phyloP scores from a whole-genome alignment of 2,113 vertebrate species.

The Oncorhynchus kisutch region DNA sequence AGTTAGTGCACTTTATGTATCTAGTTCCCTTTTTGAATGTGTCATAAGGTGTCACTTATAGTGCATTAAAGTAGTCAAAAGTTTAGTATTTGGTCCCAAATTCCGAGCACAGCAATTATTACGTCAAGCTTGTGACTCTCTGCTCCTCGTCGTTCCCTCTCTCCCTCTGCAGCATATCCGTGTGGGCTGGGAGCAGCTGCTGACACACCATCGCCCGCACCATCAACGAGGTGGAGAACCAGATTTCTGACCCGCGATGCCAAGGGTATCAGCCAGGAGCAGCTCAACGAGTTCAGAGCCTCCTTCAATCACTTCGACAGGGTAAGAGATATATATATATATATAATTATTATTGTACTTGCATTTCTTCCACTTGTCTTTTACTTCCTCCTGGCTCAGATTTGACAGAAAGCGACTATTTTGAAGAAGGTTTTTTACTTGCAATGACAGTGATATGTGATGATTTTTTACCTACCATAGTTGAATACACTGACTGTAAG shows the following conservation, averaged over 20 bases:
- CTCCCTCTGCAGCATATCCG: conserved; percentile 79
- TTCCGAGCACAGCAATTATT: too few relatives aligned
- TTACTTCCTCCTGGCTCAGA: too few relatives aligned
- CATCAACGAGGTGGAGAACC: conserved; percentile 93
- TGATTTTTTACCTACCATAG: background rate
- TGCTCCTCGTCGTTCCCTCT: background rate
- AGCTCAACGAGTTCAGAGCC: conserved; percentile 91
- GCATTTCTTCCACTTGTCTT: background rate
- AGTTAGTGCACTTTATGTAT: too few relatives aligned
- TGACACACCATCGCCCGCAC: conserved; percentile 90
- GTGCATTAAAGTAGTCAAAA: too few relatives aligned
- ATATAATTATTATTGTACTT: background rate
- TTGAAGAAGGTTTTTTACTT: background rate
- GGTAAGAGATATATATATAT: conserved; percentile 59
- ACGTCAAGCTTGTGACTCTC: too few relatives aligned
- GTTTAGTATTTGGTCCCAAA: too few relatives aligned
- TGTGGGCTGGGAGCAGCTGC: conserved; percentile 91
- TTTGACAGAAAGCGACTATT: too few relatives aligned
- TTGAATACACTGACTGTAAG: too few relatives aligned
- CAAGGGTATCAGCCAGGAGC: conserved; percentile 93
- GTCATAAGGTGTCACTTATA: too few relatives aligned
- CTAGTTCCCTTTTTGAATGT: too few relatives aligned
- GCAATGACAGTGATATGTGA: background rate
- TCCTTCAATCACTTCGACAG: conserved; percentile 94
- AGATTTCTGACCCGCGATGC: conserved; percentile 90